Evolutionary conservation across 2,797 vertebrate species (phyloP).

Genomic region (Crossoptilon crossoptilon): DNA sequence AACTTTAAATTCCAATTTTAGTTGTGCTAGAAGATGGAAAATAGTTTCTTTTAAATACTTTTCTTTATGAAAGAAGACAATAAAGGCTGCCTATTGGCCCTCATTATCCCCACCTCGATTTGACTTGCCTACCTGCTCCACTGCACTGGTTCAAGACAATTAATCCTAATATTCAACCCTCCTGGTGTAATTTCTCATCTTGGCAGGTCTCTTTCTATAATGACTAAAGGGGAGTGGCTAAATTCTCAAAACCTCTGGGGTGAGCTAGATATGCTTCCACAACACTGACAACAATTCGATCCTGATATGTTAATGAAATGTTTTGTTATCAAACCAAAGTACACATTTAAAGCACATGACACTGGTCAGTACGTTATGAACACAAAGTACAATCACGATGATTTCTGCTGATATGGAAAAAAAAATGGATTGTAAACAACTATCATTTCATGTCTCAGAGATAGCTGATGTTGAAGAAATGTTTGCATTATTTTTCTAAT

Average conservation of each 20-base stretch:
- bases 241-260: constrained; percentile 75
- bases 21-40: constrained; percentile 76
- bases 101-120: constrained; percentile 91
- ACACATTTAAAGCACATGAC: neutral
- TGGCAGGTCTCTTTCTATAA: constrained; percentile 94
- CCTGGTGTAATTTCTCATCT: constrained; percentile 95
- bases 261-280: constrained; percentile 64
- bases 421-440: neutral
- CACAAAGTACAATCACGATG: neutral
- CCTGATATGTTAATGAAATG: constrained; percentile 37
- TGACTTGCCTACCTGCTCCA: constrained; percentile 91
- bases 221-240: constrained; percentile 90
- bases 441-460: neutral
- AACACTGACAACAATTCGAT: constrained; percentile 53
- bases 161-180: constrained; percentile 99
- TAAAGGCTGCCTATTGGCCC: constrained; percentile 84
- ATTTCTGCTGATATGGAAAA: neutral
- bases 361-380: neutral
- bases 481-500: constrained; percentile 35
- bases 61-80: constrained; percentile 86
- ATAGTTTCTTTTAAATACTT: constrained; percentile 80
- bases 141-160: constrained; percentile 97
- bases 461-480: neutral
- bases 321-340: constrained; percentile 3
- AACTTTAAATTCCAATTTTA: constrained; percentile 76